Conservation (phyloP, 2,797 vertebrate genomes). For the Lagorchestes hirsutus region DNA sequence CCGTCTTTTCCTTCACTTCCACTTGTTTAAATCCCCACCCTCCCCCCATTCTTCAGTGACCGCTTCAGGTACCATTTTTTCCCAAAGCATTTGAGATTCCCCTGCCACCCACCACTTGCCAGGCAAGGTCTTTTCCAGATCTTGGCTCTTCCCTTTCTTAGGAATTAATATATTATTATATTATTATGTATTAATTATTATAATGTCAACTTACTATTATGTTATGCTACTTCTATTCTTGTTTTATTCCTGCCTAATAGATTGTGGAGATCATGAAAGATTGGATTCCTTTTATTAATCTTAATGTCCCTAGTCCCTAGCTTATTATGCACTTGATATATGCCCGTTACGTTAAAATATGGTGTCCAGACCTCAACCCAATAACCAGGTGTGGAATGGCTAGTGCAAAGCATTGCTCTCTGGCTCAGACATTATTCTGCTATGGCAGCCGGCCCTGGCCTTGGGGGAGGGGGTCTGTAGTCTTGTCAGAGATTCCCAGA, state of each 20-base stretch:
- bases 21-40: neutral
- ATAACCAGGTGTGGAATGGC: neutral
- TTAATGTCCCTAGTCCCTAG: neutral
- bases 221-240: neutral
- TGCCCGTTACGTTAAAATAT: neutral
- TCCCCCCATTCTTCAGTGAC: neutral
- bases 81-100: neutral
- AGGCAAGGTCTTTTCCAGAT: neutral
- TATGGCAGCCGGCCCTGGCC: neutral
- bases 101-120: neutral
- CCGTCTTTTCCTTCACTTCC: neutral
- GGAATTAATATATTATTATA: neutral
- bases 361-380: neutral
- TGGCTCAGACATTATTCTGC: neutral
- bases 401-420: neutral
- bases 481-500: neutral
- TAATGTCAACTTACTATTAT: too few species aligned
- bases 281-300: neutral
- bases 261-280: neutral
- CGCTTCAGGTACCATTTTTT: neutral
- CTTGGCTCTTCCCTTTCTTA: neutral
- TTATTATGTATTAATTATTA: too few species aligned
- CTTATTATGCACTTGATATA: neutral
- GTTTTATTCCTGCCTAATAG: neutral
- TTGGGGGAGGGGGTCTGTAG: neutral